Evolutionary conservation across 2,888 invertebrate genomes (phyloP).

Genomic region (Ligdia adustata): DNA sequence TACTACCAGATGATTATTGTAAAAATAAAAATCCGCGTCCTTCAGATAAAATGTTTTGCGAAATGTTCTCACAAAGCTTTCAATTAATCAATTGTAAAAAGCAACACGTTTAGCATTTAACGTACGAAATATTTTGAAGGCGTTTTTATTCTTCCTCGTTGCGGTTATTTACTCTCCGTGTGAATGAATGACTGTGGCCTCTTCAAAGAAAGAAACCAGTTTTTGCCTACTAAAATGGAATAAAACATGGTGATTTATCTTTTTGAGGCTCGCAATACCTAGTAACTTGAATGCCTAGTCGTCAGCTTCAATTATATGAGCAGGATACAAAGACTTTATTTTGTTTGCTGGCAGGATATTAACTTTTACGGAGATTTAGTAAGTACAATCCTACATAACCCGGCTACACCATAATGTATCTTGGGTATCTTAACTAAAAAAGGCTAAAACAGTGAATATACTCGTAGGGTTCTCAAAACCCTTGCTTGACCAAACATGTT

Average conservation of each 20-base stretch:
- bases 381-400: too few relatives aligned
- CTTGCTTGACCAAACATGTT: not conserved
- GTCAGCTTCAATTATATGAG: not conserved
- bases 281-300: not conserved
- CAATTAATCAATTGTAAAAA: too few relatives aligned
- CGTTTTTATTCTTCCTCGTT: slow-evolving; percentile 38
- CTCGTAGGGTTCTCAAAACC: not conserved
- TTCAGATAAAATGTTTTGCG: too few relatives aligned
- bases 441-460: too few relatives aligned
- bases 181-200: slow-evolving; percentile 12
- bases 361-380: too few relatives aligned
- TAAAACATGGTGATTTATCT: slow-evolving; percentile 5
- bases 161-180: slow-evolving; percentile 22
- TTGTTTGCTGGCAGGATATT: too few relatives aligned
- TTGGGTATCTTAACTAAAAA: too few relatives aligned
- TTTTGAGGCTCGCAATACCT: not conserved
- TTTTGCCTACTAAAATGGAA: slow-evolving; percentile 1
- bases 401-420: too few relatives aligned
- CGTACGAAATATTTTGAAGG: slow-evolving; percentile 34
- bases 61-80: too few relatives aligned
- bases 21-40: too few relatives aligned
- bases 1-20: too few relatives aligned
- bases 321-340: too few relatives aligned
- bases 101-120: slow-evolving; percentile 42
- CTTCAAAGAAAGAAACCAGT: slow-evolving; percentile 12